Conservation (phyloP, 2,797 vertebrate species). For the Cheirogaleus major region DNA sequence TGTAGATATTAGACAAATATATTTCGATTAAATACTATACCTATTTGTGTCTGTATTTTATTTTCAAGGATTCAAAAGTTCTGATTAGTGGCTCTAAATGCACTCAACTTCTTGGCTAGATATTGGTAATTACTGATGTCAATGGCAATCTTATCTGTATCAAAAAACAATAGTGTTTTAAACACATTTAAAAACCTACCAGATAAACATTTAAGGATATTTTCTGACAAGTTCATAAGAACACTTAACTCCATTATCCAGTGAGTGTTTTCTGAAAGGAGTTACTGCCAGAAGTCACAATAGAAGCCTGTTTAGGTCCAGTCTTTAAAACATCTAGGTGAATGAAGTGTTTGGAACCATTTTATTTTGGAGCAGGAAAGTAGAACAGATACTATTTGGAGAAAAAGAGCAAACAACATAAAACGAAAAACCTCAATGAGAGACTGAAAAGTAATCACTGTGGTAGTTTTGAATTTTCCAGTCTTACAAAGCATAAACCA, state of each 20-base stretch:
- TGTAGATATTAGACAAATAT: slow-evolving; percentile 68
- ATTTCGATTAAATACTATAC: slow-evolving; percentile 65
- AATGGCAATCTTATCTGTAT: neutral
- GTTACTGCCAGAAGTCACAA: neutral
- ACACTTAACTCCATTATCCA: neutral
- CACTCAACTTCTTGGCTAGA: neutral
- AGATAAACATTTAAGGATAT: neutral
- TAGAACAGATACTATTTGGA: neutral
- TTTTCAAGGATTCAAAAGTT: slow-evolving; percentile 41
- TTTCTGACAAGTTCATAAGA: neutral
- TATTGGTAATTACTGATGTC: neutral
- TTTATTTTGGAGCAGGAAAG: neutral
- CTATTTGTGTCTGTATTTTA: neutral
- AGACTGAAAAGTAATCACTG: neutral
- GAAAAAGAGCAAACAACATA: neutral
- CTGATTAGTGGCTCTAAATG: neutral
- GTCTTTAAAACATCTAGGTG: neutral
- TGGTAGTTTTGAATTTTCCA: neutral
- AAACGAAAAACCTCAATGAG: neutral
- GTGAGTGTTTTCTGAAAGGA: neutral
- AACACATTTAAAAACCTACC: neutral
- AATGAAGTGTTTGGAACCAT: neutral
- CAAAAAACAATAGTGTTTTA: neutral
- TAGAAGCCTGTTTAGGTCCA: neutral
- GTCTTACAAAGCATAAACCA: neutral